Percentiles rank a stretch among this genome's conserved stretches.
Conservation (phyloP, 2,113 vertebrate genomes). For the Oncorhynchus keta region DNA sequence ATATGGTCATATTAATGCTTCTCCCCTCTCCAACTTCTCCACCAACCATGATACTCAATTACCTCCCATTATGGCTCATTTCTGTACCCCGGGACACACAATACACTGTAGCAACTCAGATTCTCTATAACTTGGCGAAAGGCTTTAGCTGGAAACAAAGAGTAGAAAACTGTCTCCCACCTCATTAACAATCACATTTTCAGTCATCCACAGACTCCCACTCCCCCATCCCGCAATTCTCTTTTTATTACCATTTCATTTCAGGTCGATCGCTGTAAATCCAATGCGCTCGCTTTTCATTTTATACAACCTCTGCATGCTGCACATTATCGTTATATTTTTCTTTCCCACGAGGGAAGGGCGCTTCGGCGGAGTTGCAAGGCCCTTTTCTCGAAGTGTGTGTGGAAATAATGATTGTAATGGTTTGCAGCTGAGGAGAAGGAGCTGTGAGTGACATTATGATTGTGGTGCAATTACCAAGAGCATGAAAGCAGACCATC, state of each 20-base stretch:
- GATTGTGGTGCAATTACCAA: conserved; percentile 74
- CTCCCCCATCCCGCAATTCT: conserved; percentile 32
- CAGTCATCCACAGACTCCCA: conserved; percentile 40
- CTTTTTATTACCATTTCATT: conserved; percentile 59
- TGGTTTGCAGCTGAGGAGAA: conserved; percentile 78
- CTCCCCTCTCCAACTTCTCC: conserved; percentile 29
- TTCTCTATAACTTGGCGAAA: conserved; percentile 64
- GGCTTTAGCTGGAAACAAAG: conserved; percentile 64
- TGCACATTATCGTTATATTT: conserved; percentile 63
- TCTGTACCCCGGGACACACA: conserved; percentile 65
- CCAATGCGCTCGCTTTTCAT: conserved; percentile 36
- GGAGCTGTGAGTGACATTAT: conserved; percentile 78
- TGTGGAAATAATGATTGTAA: conserved; percentile 81
- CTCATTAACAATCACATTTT: conserved; percentile 67
- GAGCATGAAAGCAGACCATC: conserved; percentile 71
- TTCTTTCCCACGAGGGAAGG: conserved; percentile 61
- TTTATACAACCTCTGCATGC: conserved; percentile 47
- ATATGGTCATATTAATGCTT: conserved; percentile 36
- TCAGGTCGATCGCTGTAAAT: conserved; percentile 54
- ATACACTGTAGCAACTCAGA: conserved; percentile 65
- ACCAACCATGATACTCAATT: conserved; percentile 53
- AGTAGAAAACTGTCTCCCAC: conserved; percentile 62
- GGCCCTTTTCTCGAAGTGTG: conserved; percentile 53
- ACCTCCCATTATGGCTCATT: conserved; percentile 61
- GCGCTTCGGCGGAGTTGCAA: conserved; percentile 58